These are phyloP conservation scores for Cephus runcator DNA, from an alignment of 2,888 invertebrate species.

Conservation along the genomic window DNA sequence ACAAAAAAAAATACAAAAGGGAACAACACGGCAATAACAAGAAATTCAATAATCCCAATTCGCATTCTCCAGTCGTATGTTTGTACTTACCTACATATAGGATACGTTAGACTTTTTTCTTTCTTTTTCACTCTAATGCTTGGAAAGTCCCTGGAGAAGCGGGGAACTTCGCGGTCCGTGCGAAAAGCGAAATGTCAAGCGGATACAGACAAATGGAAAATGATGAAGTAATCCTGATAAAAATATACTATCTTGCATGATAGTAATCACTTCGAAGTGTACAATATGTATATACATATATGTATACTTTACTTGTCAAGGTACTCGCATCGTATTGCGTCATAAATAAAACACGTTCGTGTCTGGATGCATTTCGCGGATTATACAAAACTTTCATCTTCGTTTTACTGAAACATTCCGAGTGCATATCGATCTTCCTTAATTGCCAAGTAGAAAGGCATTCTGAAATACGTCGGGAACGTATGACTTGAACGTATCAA, in stretches of 20 bases:
- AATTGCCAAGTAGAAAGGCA: too few species aligned
- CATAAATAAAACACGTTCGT: not conserved
- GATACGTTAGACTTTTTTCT: not conserved
- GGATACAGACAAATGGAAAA: slow-evolving; percentile 5
- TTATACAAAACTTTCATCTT: not conserved
- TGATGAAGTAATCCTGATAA: slow-evolving; percentile 4
- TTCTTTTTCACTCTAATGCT: not conserved
- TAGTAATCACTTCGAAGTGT: not conserved
- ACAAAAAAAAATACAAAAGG: slow-evolving; percentile 4
- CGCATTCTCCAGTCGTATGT: not conserved
- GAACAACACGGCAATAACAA: not conserved
- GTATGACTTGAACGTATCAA: too few species aligned
- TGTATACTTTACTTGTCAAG: not conserved
- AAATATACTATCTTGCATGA: not conserved
- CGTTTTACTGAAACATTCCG: too few species aligned
- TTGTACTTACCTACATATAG: not conserved
- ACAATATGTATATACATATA: not conserved
- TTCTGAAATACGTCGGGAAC: too few species aligned
- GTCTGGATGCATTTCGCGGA: not conserved
- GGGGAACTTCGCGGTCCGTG: not conserved
- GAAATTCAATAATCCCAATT: slow-evolving; percentile 1
- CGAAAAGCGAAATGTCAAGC: slow-evolving; percentile 30
- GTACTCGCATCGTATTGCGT: not conserved
- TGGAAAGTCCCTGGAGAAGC: not conserved
- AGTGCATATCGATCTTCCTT: too few species aligned